phyloP scores from a whole-genome alignment of 2,888 invertebrate genomes.

The Suillia variegata region DNA sequence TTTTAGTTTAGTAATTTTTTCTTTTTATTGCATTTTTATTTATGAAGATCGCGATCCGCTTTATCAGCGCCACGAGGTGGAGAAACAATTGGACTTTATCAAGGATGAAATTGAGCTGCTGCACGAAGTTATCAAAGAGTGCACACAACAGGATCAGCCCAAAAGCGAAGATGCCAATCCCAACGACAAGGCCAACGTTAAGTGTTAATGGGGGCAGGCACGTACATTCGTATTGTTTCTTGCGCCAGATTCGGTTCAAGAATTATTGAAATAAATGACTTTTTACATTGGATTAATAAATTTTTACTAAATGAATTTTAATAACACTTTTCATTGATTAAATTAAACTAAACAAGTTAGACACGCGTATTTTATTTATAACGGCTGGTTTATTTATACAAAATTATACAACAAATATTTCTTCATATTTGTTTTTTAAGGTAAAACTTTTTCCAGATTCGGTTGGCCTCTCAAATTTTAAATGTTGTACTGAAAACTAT shows the following conservation, averaged over 20 bases:
- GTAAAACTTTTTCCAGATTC: too few relatives aligned
- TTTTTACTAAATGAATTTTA: too few relatives aligned
- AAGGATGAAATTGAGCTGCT: conserved; percentile 53
- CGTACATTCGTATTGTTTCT: too few relatives aligned
- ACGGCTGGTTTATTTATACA: too few relatives aligned
- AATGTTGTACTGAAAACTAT: too few relatives aligned
- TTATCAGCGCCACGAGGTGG: conserved; percentile 33
- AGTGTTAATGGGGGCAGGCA: neutral
- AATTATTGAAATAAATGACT: neutral
- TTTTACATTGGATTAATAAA: neutral
- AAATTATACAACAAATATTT: too few relatives aligned
- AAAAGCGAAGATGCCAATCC: neutral
- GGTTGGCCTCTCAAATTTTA: too few relatives aligned
- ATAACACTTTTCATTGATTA: too few relatives aligned
- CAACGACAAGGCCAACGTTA: neutral
- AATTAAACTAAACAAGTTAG: too few relatives aligned
- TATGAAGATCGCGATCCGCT: conserved; percentile 8
- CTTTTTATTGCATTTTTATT: neutral
- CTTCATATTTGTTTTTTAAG: too few relatives aligned
- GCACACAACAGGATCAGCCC: conserved; percentile 20
- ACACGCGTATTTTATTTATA: too few relatives aligned
- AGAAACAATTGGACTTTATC: conserved; percentile 50
- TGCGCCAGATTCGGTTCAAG: neutral
- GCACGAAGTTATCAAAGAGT: conserved; percentile 41
- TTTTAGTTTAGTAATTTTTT: neutral